These are phyloP conservation scores for Blera fallax DNA, from an alignment of 2,888 invertebrate species.

Conservation along the genomic window DNA sequence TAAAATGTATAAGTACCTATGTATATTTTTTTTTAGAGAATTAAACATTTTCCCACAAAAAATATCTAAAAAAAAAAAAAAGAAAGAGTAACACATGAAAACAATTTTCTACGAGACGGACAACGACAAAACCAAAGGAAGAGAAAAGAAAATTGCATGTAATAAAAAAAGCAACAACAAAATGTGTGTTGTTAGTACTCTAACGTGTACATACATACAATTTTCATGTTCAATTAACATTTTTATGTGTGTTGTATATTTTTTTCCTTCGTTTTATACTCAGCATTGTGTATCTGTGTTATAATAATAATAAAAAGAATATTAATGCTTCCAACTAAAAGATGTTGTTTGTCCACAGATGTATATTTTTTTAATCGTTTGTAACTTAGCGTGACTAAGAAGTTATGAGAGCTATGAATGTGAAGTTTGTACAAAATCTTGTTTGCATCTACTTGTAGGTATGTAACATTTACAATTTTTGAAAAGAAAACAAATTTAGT, in stretches of 20 bases:
- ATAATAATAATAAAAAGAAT: constrained; percentile 11
- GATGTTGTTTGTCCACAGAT: not conserved
- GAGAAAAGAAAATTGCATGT: constrained; percentile 63
- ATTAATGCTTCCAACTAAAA: constrained; percentile 46
- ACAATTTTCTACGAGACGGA: constrained; percentile 52
- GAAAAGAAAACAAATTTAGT: constrained; percentile 6
- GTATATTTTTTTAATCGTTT: constrained; percentile 10
- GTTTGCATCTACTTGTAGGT: constrained; percentile 37
- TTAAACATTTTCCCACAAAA: constrained; percentile 50
- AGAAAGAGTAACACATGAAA: constrained; percentile 43
- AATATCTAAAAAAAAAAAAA: constrained; percentile 9
- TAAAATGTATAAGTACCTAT: constrained; percentile 30
- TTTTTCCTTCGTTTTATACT: not conserved
- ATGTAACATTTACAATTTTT: constrained; percentile 17
- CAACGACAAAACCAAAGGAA: constrained; percentile 35
- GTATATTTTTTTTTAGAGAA: constrained; percentile 23
- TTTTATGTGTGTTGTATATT: constrained; percentile 53
- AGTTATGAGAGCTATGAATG: constrained; percentile 28
- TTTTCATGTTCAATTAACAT: constrained; percentile 71
- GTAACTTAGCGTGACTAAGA: constrained; percentile 38
- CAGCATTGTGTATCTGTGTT: not conserved
- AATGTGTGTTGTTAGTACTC: constrained; percentile 46
- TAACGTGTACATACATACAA: constrained; percentile 13
- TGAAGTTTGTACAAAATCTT: constrained; percentile 37
- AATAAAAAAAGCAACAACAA: constrained; percentile 33